phyloP scores from a whole-genome alignment of 2,888 invertebrate genomes.

The Noctua comes region DNA sequence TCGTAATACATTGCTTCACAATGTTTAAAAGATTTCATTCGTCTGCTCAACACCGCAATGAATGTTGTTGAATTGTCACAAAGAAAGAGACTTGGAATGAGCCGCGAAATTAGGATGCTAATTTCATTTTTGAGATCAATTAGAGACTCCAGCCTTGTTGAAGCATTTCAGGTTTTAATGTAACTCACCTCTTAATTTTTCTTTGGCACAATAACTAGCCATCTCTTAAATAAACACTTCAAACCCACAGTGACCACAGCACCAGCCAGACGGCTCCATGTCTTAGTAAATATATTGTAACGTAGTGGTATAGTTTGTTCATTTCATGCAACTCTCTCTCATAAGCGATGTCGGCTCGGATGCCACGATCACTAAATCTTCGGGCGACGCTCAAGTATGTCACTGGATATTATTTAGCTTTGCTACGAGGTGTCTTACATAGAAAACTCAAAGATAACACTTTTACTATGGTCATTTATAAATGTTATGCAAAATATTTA shows the following conservation, averaged over 20 bases:
- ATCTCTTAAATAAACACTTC: conserved; percentile 18
- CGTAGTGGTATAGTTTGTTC: conserved; percentile 90
- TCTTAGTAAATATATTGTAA: conserved; percentile 72
- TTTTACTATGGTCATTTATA: neutral
- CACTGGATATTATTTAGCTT: conserved; percentile 67
- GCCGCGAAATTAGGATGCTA: neutral
- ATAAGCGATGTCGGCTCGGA: conserved; percentile 89
- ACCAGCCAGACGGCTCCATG: conserved; percentile 41
- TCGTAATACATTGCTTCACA: neutral
- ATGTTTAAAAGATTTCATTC: neutral
- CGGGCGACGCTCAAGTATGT: conserved; percentile 89
- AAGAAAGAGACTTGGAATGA: too few relatives aligned
- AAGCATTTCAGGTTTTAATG: neutral
- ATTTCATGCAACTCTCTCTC: conserved; percentile 90
- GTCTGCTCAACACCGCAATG: neutral
- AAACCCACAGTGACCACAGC: conserved; percentile 19
- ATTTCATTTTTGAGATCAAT: neutral
- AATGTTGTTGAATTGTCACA: neutral
- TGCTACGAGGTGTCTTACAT: conserved; percentile 53
- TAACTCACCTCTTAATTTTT: neutral
- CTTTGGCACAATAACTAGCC: conserved; percentile 47
- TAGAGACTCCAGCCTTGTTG: neutral
- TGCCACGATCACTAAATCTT: conserved; percentile 87
- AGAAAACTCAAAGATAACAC: neutral
- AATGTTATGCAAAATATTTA: neutral